Percentiles rank a stretch among this genome's conserved stretches.
Evolutionary conservation across 1,140 invertebrate genomes (phyloP).

Genomic region (Mycetomoellerius zeteki): DNA sequence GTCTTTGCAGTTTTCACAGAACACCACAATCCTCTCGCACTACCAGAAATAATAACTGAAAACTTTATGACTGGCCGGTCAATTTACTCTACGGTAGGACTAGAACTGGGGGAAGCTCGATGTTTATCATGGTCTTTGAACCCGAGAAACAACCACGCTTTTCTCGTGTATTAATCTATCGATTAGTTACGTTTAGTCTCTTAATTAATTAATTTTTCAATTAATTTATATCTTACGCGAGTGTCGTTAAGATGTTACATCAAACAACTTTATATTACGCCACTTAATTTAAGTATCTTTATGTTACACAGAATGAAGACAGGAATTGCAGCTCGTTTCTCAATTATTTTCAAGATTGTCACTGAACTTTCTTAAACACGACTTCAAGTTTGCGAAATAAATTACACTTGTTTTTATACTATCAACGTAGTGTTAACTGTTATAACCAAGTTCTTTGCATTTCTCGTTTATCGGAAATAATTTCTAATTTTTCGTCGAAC

Average conservation of each 20-base stretch:
- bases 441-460: too few species aligned
- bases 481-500: neutral
- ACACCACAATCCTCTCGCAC: neutral
- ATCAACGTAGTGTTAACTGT: neutral
- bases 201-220: neutral
- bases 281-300: neutral
- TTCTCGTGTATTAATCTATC: slow-evolving; percentile 7
- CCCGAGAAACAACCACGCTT: neutral
- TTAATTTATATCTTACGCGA: neutral
- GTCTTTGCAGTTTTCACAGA: neutral
- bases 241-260: neutral
- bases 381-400: neutral
- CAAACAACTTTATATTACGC: neutral
- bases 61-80: neutral
- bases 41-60: neutral
- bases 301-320: neutral
- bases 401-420: neutral
- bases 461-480: neutral
- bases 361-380: neutral
- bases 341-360: neutral
- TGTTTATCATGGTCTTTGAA: neutral
- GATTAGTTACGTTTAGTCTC: slow-evolving; percentile 5
- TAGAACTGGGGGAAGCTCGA: slow-evolving; percentile 14
- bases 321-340: neutral
- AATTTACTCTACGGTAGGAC: neutral